Base-by-base conservation (phyloP, 2,888 invertebrate genomes). In the Hyles lineata region DNA sequence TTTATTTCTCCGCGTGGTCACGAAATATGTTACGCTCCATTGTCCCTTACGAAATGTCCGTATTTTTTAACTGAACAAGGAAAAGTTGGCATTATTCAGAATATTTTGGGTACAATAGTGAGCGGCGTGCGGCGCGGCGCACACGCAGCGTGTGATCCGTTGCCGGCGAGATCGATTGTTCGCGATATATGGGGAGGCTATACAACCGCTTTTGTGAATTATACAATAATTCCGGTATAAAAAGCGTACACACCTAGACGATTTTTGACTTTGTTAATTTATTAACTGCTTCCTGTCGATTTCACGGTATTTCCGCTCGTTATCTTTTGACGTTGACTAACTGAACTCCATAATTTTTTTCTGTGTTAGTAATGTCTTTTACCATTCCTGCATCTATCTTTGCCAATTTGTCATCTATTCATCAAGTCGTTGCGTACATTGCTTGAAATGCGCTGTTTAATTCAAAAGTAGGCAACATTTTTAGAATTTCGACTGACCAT, bases 91-190 rank as follows among this genome's bases (percentile, higher is more conserved):
- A 91, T 93, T 93, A 92, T 93, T 91, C 90, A 83, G 87, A 87
- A 87, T 85, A 85, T 89, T 92, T 88, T 87, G 86, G 87, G 87
- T 81, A 93, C 92, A 93, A 93, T 92, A 87, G 90, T 76, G 79
- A 83, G 84, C 83, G 55, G 55, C 55, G 55, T 55, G 85, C 86
- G 80, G 87, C 84, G 83, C 85, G 85, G 90, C 92, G 93, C 89
- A 86, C 89, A 91, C 94, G 90, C 94, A 93, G 93, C 93, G 89
- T 92, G 92, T 90, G 92, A 90, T 89, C 90, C 89, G 80, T 83
- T 82, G 83, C 86, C 83, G 80, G 79, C 80, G 84, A 87, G 87
- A 89, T 87, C 89, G 88, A 93, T 93, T 93, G 92, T 92, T 90
- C 87, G 88, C 88, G 87, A 92, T 90, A 89, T 87, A 84, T 85